Base-by-base conservation (phyloP, 2,888 invertebrate species). In the Stenurella melanura region DNA sequence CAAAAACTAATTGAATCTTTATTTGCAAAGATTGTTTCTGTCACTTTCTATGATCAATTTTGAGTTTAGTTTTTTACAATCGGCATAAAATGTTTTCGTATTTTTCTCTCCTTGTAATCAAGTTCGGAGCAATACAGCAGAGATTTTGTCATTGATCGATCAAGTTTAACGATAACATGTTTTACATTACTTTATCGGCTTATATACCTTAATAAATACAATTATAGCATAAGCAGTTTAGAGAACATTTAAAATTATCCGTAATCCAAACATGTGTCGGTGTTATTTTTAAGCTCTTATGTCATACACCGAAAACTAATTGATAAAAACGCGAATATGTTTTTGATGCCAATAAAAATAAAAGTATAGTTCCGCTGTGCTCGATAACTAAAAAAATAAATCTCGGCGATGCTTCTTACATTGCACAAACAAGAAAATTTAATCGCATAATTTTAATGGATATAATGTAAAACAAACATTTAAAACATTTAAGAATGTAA, bases 251-350 rank as follows among this genome's bases (percentile, higher is more conserved):
- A 50, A 50, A 50, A 50, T 50, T 50, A 50, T 50, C 50, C 50
- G 15, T 15, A 12, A 15, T 50, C 50, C n/a, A 3, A 50, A 42
- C 42, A 42, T 50, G 50, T 50, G n/a, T 17, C 6, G 15, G n/a
- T 1, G 1, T 63, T 63, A 63, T 63, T 63, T 63, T 63, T 63
- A 63, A 38, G 34, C 17, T 63, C 6, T 63, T 63, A 63, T 63
- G 38, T 63, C 63, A 63, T 63, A 38, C 18, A 7, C 21, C n/a
- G n/a, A 21, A 63, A 30, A 38, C 12, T 26, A 63, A 50, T 50
- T 63, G 63, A 63, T 63, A 63, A 63, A 63, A 63, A 63, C 34
- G 34, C 30, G 38, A 63, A 50, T 63, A 18, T 30, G 38, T 34
- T 18, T n/a, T 34, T 63, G 21, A 38, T 38, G 63, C 63, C 63